These are phyloP conservation scores for Macaria notata DNA, from an alignment of 2,888 invertebrate genomes.

Conservation along the genomic window DNA sequence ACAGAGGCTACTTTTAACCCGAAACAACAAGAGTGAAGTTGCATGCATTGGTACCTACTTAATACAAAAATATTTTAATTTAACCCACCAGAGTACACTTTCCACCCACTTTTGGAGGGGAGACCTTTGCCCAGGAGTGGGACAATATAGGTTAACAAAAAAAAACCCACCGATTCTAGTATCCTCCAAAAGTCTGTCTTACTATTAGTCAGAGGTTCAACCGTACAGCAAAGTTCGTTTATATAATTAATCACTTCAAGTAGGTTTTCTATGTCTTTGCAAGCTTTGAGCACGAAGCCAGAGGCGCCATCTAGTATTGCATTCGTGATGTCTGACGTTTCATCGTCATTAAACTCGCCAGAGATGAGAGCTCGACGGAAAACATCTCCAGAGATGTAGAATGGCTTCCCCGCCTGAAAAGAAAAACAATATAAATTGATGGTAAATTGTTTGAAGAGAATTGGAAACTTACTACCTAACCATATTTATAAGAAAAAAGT, in stretches of 20 bases:
- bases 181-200: slow-evolving; percentile 48
- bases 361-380: slow-evolving; percentile 40
- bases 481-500: too few relatives aligned
- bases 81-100: too few relatives aligned
- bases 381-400: slow-evolving; percentile 58
- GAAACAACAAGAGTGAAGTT: too few relatives aligned
- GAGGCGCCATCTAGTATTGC: slow-evolving; percentile 58
- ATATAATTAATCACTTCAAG: slow-evolving; percentile 45
- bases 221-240: slow-evolving; percentile 49
- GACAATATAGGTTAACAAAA: too few relatives aligned
- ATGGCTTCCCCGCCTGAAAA: slow-evolving; percentile 61
- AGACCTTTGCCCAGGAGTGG: too few relatives aligned
- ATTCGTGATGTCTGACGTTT: slow-evolving; percentile 57
- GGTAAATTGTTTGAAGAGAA: too few relatives aligned
- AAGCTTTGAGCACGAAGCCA: slow-evolving; percentile 55
- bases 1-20: too few relatives aligned
- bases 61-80: too few relatives aligned
- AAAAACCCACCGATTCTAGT: slow-evolving; percentile 48
- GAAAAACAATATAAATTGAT: neutral
- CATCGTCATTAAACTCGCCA: slow-evolving; percentile 40
- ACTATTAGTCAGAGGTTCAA: slow-evolving; percentile 52
- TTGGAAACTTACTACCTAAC: too few relatives aligned
- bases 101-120: too few relatives aligned
- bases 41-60: too few relatives aligned
- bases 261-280: slow-evolving; percentile 36